These are phyloP conservation scores for Cataglyphis cursor DNA, from an alignment of 2,888 invertebrate genomes.

Conservation along the genomic window DNA sequence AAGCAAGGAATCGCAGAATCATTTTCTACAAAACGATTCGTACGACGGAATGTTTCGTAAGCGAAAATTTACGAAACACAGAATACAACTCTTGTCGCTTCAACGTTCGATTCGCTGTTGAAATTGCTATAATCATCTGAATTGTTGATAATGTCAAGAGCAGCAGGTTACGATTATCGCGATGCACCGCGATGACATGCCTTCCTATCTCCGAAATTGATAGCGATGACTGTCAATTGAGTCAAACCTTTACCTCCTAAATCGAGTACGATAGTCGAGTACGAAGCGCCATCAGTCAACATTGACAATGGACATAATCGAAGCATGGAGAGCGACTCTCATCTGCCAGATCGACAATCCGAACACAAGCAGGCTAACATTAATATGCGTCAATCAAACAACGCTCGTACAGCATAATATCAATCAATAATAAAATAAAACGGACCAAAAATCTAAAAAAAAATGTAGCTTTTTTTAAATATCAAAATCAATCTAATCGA, in stretches of 20 bases:
- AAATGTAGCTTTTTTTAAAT: not conserved
- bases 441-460: not conserved
- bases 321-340: slow-evolving; percentile 20
- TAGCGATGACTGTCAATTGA: slow-evolving; percentile 45
- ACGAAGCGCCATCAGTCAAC: slow-evolving; percentile 31
- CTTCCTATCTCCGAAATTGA: slow-evolving; percentile 38
- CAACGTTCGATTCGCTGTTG: not conserved
- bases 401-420: not conserved
- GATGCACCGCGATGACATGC: slow-evolving; percentile 30
- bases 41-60: not conserved
- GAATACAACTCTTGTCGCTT: not conserved
- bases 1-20: not conserved
- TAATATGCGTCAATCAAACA: slow-evolving; percentile 19
- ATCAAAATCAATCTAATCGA: not conserved
- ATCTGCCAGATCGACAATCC: slow-evolving; percentile 9
- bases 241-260: slow-evolving; percentile 24
- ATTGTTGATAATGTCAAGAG: slow-evolving; percentile 35
- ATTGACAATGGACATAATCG: slow-evolving; percentile 39
- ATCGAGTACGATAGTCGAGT: slow-evolving; percentile 11
- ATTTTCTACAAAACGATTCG: slow-evolving; percentile 3
- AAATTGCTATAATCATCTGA: slow-evolving; percentile 45
- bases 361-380: slow-evolving; percentile 9
- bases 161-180: not conserved
- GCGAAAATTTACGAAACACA: slow-evolving; percentile 3
- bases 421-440: not conserved